Conservation (phyloP, 2,888 invertebrate species). For the Nemotelus pantherinus region DNA sequence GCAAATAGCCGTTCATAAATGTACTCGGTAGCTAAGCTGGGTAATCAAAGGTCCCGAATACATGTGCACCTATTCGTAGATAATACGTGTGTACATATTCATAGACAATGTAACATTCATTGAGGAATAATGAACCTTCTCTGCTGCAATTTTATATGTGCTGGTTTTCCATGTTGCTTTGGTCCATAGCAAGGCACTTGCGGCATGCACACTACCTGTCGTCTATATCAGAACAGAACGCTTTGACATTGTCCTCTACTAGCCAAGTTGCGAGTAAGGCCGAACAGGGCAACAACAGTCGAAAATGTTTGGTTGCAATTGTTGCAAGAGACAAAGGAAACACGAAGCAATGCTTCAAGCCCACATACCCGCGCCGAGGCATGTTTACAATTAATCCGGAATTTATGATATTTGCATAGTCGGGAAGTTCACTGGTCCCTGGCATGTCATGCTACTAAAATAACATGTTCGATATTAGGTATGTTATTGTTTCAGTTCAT, state of each 20-base stretch:
- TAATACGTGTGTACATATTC: background rate
- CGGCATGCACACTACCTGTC: no score
- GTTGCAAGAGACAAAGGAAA: conserved; percentile 34
- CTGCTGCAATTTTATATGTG: background rate
- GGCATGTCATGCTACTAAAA: background rate
- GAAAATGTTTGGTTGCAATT: background rate
- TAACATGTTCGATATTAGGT: background rate
- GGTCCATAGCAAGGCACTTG: no score
- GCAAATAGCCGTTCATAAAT: background rate
- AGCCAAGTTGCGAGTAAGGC: no score
- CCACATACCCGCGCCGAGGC: conserved; percentile 40
- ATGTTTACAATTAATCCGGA: conserved; percentile 43
- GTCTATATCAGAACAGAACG: no score
- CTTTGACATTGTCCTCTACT: no score
- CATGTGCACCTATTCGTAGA: background rate
- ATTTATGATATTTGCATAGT: conserved; percentile 46
- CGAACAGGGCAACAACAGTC: background rate
- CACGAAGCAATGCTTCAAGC: conserved; percentile 11
- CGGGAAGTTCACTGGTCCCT: conserved; percentile 6
- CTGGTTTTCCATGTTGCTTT: background rate
- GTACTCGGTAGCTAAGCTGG: background rate
- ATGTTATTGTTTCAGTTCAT: no score
- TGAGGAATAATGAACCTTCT: background rate
- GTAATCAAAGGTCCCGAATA: background rate
- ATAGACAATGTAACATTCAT: background rate